Base-by-base conservation (phyloP, 2,888 invertebrate genomes). In the Lydus trimaculatus region DNA sequence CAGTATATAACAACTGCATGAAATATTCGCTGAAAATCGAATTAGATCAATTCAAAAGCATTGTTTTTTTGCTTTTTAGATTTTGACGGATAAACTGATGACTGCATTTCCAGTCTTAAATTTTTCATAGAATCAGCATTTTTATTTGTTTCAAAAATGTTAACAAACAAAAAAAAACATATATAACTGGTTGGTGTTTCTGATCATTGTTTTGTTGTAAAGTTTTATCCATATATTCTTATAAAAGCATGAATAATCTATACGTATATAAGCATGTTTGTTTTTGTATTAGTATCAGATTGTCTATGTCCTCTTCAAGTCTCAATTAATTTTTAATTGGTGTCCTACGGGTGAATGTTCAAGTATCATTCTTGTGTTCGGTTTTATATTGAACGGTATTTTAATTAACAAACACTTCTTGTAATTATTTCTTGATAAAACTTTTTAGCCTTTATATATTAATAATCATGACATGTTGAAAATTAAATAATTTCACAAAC, bases 291-390 rank as follows among this genome's bases (percentile, higher is more conserved):
- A 58, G 43, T 48, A 52, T 58, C 43, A 25, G 25, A 36, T 66
- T 64, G 61, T 64, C 64, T 52, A 33, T 65, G 63, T 65, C 48
- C 58, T 66, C 66, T 66, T 58, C 67, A 67, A 70, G 67, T 70
- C 67, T 67, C 65, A 70, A 70, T 70, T 70, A 70, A 70, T 70
- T 70, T 70, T 70, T 70, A 70, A 70, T 70, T 70, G 65, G 67
- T 70, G 70, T 70, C 70, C 70, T 70, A 67, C 67, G 70, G 70
- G 70, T 67, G 67, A 70, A 70, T 65, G 67, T 63, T 70, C 70
- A 65, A 70, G 70, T 67, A 61, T 67, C 64, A 63, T 65, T 60
- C 67, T 70, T 70, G 70, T 67, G 63, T 63, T 64, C 64, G 8
- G 25, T 65, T 67, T 67, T 67, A 65, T 70, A 70, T 63, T 28